phyloP scores from a whole-genome alignment of 37 sponge, comb jelly and placozoan genomes.

The Agelas oroides region DNA sequence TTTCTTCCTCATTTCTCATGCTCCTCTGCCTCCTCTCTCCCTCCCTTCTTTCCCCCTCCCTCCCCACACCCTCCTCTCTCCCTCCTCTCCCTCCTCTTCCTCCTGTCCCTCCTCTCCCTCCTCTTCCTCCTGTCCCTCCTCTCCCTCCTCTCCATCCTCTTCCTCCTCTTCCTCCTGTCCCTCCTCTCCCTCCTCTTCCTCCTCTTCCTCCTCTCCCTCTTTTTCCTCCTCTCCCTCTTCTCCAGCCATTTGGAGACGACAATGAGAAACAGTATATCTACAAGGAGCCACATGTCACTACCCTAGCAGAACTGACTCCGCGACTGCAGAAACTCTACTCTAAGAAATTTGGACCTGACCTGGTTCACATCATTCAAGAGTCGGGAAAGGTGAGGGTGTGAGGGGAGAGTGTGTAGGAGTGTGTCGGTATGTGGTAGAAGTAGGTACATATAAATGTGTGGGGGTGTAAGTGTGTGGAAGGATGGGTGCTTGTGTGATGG shows the following conservation, averaged over 20 bases:
- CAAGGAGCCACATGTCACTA: constrained; percentile 92
- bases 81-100: not conserved
- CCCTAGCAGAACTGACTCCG: constrained; percentile 69
- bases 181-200: constrained; percentile 3
- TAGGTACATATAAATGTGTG: too few species aligned
- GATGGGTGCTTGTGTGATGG: too few species aligned
- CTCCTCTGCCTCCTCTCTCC: not conserved
- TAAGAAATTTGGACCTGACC: constrained; percentile 68
- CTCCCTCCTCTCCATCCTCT: not conserved
- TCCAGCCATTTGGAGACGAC: constrained; percentile 84
- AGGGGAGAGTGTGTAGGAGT: not conserved
- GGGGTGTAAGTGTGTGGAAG: too few species aligned
- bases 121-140: not conserved
- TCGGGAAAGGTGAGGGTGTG: constrained; percentile 87
- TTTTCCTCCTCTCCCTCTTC: not conserved
- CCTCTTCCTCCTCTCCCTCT: not conserved
- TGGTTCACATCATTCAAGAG: constrained; percentile 81
- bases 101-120: not conserved
- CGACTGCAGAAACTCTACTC: constrained; percentile 77
- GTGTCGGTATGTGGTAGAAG: too few species aligned
- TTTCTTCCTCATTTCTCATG: not conserved
- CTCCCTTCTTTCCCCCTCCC: not conserved
- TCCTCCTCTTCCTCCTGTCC: not conserved
- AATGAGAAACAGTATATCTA: constrained; percentile 85
- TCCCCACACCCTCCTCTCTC: not conserved